Percentiles rank a stretch among this genome's conserved stretches.
Conservation (phyloP, 2,797 vertebrate genomes). For the Phataginus tricuspis region DNA sequence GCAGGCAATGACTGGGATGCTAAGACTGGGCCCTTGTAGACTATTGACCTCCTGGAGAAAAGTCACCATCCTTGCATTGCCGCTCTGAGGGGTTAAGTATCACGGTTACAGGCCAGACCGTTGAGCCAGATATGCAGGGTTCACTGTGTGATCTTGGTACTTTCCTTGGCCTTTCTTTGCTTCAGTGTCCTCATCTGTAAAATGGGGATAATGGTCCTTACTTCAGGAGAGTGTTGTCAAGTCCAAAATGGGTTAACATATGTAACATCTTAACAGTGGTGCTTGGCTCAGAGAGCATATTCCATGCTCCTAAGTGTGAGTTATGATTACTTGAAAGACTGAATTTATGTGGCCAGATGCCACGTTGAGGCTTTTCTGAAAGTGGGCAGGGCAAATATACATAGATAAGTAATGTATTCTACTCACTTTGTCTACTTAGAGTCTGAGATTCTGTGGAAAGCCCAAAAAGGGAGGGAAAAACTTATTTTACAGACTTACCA, state of each 20-base stretch:
- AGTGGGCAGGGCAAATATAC: neutral
- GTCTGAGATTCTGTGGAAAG: neutral
- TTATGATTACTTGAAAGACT: neutral
- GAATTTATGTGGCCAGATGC: neutral
- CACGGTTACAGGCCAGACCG: neutral
- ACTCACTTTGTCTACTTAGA: neutral
- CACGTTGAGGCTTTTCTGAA: neutral
- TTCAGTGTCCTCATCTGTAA: constrained; percentile 17
- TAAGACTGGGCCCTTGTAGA: rapidly evolving
- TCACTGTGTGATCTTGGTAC: neutral
- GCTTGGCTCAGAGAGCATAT: neutral
- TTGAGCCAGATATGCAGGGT: neutral
- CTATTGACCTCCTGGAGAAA: neutral
- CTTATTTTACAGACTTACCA: neutral
- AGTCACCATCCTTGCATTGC: rapidly evolving
- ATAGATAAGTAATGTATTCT: neutral
- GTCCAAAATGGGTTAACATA: neutral
- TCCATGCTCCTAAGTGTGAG: neutral
- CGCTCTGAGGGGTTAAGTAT: too few relatives aligned
- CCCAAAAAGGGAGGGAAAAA: neutral
- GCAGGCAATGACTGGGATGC: too few relatives aligned
- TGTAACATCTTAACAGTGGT: neutral
- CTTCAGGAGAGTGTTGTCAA: neutral
- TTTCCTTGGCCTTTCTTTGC: neutral
- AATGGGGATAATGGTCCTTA: neutral